These are phyloP conservation scores for Nomada fucata DNA, from an alignment of 2,888 invertebrate genomes.

Conservation along the genomic window DNA sequence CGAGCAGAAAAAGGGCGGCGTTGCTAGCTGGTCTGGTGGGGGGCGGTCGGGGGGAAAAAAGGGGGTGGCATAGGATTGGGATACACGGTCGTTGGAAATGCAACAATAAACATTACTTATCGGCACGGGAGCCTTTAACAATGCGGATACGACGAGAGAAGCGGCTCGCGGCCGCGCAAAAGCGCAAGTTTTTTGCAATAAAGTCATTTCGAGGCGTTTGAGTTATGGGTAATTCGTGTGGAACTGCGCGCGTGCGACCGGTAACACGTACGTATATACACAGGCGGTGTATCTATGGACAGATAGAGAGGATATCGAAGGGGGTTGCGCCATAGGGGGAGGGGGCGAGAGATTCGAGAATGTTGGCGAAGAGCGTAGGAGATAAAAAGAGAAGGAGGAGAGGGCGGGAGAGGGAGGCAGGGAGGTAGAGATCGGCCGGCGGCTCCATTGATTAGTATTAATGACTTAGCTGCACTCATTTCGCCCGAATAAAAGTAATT, in stretches of 20 bases:
- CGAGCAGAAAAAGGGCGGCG: conserved; percentile 47
- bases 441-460: conserved; percentile 84
- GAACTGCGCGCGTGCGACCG: conserved; percentile 63
- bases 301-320: neutral
- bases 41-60: conserved; percentile 19
- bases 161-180: conserved; percentile 72
- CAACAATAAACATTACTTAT: conserved; percentile 84
- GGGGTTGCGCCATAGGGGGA: no score
- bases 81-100: conserved; percentile 77
- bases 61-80: conserved; percentile 59
- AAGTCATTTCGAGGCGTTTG: conserved; percentile 83
- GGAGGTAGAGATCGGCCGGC: conserved; percentile 45
- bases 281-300: conserved; percentile 17
- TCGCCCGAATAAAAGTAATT: conserved; percentile 84
- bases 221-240: conserved; percentile 83
- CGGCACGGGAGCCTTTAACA: conserved; percentile 81
- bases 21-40: conserved; percentile 20
- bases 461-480: conserved; percentile 85
- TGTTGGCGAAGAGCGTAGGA: neutral
- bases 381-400: neutral
- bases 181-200: conserved; percentile 83
- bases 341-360: neutral
- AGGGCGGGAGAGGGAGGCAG: neutral
- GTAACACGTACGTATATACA: neutral
- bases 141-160: conserved; percentile 73